Percentiles rank a stretch among this genome's conserved stretches.
Conservation (phyloP, 2,797 vertebrate species). For the Steatocranus sp. region DNA sequence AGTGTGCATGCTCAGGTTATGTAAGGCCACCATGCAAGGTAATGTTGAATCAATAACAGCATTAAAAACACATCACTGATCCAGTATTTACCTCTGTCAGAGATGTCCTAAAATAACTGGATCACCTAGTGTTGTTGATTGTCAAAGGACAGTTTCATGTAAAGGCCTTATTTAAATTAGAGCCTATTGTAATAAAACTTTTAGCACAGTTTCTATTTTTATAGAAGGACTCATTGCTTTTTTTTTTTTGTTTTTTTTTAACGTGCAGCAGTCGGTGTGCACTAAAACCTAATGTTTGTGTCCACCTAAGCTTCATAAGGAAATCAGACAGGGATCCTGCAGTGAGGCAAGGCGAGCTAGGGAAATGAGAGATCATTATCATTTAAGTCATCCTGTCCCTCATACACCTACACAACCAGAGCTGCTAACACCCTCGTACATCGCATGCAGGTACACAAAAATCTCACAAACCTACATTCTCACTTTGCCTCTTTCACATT, state of each 20-base stretch:
- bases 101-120: background rate
- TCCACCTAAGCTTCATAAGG: constrained; percentile 34
- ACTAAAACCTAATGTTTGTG: background rate
- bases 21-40: constrained; percentile 27
- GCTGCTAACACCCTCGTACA: constrained; percentile 19
- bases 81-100: constrained; percentile 22
- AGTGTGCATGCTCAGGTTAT: background rate
- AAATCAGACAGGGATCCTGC: constrained; percentile 43
- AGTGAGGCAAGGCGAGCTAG: constrained; percentile 17
- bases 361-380: constrained; percentile 52
- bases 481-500: background rate
- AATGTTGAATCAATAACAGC: constrained; percentile 42
- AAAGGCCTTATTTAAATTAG: background rate
- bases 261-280: background rate
- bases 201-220: background rate
- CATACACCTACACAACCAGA: constrained; percentile 1
- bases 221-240: background rate
- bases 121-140: background rate
- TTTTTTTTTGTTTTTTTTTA: background rate
- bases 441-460: constrained; percentile 27
- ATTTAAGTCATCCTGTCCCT: background rate
- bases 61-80: constrained; percentile 1
- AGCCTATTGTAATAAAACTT: background rate
- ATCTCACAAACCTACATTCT: background rate
- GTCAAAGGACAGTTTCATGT: background rate